Evolutionary conservation across 2,113 vertebrate genomes (phyloP).

Genomic region (Calonectris borealis): DNA sequence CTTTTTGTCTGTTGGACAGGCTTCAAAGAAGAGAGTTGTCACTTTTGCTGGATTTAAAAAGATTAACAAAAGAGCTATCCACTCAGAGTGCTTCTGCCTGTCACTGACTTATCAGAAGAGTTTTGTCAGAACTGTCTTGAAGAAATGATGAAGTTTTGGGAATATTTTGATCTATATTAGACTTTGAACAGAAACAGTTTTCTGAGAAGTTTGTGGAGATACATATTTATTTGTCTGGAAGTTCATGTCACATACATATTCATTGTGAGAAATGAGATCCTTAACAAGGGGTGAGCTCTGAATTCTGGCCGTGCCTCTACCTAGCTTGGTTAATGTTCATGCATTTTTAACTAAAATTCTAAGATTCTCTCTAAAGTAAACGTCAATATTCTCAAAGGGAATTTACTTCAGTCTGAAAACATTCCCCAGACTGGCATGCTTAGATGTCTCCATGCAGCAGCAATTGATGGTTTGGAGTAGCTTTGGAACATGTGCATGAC

Average conservation of each 20-base stretch:
- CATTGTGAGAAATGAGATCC: neutral
- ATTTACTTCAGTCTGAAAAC: neutral
- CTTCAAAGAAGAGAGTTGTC: neutral
- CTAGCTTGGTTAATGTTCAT: neutral
- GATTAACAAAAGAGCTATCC: neutral
- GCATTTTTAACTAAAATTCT: neutral
- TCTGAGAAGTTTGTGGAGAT: neutral
- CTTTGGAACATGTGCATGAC: neutral
- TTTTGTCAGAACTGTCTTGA: neutral
- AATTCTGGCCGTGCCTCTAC: neutral
- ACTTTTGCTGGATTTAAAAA: neutral
- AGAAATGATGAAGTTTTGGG: neutral
- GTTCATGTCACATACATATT: neutral
- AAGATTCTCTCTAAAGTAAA: neutral
- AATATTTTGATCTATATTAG: neutral
- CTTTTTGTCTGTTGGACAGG: neutral
- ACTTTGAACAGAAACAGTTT: neutral
- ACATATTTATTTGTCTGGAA: neutral
- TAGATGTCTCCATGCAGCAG: neutral
- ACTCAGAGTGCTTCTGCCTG: neutral
- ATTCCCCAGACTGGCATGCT: neutral
- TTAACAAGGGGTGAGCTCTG: neutral
- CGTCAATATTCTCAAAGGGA: neutral
- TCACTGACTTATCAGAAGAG: neutral
- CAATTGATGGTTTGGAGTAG: neutral